Conservation (phyloP, 2,113 vertebrate genomes). For the Synchiropus splendidus region DNA sequence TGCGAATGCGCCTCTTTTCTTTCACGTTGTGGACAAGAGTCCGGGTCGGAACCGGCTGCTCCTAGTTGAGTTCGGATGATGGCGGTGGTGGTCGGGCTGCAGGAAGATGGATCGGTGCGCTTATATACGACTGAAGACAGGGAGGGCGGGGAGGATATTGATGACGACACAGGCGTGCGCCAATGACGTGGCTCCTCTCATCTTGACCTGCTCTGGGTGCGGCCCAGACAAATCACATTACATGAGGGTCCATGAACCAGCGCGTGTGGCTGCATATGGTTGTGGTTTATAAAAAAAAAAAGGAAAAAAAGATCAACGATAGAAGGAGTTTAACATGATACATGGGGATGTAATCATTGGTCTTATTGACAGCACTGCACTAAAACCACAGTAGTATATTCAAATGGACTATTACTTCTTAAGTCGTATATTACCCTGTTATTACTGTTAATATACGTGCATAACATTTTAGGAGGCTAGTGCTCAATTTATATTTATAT, state of each 20-base stretch:
- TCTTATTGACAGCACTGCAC: too few relatives aligned
- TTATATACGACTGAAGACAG: conserved; percentile 63
- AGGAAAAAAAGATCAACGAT: too few relatives aligned
- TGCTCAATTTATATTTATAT: too few relatives aligned
- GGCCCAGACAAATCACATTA: conserved; percentile 43
- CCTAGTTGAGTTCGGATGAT: conserved; percentile 10
- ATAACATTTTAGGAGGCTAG: too few relatives aligned
- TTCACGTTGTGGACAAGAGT: conserved; percentile 15
- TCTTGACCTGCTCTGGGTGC: conserved; percentile 55
- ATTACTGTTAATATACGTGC: too few relatives aligned
- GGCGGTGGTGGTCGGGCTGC: conserved; percentile 65
- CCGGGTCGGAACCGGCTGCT: conserved; percentile 12
- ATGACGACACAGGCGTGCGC: conserved; percentile 56
- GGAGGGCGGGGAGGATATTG: conserved; percentile 49
- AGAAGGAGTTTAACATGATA: too few relatives aligned
- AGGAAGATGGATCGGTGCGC: conserved; percentile 56
- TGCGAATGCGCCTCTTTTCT: neutral
- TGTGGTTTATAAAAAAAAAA: too few relatives aligned
- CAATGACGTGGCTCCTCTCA: conserved; percentile 41
- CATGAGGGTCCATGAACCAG: conserved; percentile 25
- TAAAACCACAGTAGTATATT: too few relatives aligned
- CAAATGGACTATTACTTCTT: too few relatives aligned
- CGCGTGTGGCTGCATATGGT: conserved; percentile 5
- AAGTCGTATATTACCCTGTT: too few relatives aligned
- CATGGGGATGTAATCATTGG: too few relatives aligned